phyloP scores from a whole-genome alignment of 2,113 vertebrate genomes.

The Pseudorasbora parva region DNA sequence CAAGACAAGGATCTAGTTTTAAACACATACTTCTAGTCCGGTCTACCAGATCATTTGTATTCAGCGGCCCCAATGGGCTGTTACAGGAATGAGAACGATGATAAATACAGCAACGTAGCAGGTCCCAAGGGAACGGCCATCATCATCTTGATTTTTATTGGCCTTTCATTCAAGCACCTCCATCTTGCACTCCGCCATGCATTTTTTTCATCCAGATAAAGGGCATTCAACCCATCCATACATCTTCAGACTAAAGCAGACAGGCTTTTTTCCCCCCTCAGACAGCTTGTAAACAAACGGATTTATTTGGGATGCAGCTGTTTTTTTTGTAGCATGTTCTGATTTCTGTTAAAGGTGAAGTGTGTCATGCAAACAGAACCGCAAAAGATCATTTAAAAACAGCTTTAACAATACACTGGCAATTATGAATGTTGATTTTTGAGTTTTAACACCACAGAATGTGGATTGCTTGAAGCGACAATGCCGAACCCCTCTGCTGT shows the following conservation, averaged over 20 bases:
- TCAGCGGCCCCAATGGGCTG: conserved; percentile 49
- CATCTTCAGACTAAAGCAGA: conserved; percentile 16
- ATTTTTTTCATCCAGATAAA: conserved; percentile 50
- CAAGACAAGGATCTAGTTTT: conserved; percentile 51
- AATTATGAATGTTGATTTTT: conserved; percentile 36
- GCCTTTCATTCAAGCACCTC: conserved; percentile 51
- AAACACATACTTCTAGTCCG: conserved; percentile 42
- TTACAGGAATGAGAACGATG: conserved; percentile 60
- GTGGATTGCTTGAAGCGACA: conserved; percentile 37
- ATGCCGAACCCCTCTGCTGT: conserved; percentile 35
- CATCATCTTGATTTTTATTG: conserved; percentile 64
- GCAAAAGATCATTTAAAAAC: background rate
- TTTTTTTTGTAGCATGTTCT: conserved; percentile 44
- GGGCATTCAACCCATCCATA: conserved; percentile 31
- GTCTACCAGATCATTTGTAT: conserved; percentile 65
- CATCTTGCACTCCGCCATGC: conserved; percentile 19
- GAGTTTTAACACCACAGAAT: conserved; percentile 23
- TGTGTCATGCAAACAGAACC: background rate
- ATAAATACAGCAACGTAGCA: conserved; percentile 63
- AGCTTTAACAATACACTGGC: background rate
- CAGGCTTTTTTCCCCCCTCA: conserved; percentile 36
- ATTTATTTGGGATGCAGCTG: conserved; percentile 48
- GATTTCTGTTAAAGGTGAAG: background rate
- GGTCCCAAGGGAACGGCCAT: conserved; percentile 58
- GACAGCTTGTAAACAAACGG: conserved; percentile 53